Percentiles rank a stretch among this genome's conserved stretches.
Conservation (phyloP, 1,140 invertebrate genomes). For the Geopemphigus sp. region DNA sequence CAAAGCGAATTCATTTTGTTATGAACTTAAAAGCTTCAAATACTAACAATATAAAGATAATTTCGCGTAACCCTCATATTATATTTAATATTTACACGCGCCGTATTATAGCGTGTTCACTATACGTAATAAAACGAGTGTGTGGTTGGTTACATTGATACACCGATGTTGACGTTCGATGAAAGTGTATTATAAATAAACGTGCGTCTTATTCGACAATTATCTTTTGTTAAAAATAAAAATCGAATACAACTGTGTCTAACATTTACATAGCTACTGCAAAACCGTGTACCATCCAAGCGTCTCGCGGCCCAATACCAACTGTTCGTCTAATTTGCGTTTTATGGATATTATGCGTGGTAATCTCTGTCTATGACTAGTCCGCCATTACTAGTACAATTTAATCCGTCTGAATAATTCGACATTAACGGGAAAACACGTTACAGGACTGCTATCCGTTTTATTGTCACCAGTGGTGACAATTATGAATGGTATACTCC, state of each 20-base stretch:
- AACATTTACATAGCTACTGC: not conserved
- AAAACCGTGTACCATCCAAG: not conserved
- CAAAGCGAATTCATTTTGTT: not conserved
- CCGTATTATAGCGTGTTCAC: not conserved
- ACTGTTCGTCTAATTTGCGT: constrained; percentile 1
- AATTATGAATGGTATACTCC: not conserved
- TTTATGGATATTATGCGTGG: not conserved
- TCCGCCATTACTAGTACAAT: not conserved
- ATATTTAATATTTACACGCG: not conserved
- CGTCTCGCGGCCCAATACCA: not conserved
- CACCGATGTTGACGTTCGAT: not conserved
- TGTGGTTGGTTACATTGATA: constrained; percentile 5
- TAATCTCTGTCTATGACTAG: too few species aligned
- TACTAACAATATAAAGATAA: not conserved
- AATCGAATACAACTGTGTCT: not conserved
- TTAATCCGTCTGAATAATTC: not conserved
- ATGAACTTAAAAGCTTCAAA: not conserved
- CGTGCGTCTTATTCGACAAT: not conserved
- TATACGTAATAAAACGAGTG: too few species aligned
- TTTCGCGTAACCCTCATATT: not conserved
- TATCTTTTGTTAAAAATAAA: constrained; percentile 27
- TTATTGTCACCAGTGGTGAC: not conserved
- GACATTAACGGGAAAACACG: not conserved
- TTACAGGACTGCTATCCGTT: not conserved
- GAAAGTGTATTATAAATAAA: constrained; percentile 10